Evolutionary conservation across 2,113 vertebrate genomes (phyloP), one percentile per base, ranked within the genome.

Genomic region (Psilopsiagon aurifrons): DNA sequence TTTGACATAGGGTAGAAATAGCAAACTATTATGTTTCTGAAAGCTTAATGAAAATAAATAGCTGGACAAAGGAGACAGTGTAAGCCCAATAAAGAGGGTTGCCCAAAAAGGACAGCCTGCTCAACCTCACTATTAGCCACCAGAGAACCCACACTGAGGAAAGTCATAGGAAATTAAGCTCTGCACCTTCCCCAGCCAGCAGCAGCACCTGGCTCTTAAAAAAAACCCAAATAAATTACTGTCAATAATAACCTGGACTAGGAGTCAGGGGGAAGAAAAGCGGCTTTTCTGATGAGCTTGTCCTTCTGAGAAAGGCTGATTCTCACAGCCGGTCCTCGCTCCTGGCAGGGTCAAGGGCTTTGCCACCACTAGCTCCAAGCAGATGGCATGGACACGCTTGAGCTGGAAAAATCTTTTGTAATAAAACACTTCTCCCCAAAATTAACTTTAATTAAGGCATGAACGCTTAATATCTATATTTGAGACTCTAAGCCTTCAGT

Each of bases 381-480:
- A 97, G 95, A 95, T 97, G 92, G 94, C 1, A 3, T 4, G 70
- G 93, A 86, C 88, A 94, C 8, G 86, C 92, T 87, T 90, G 94
- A 90, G 85, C 86, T 83, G 88, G 78, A 91, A 84, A 90, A 90
- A 91, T 57, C 83, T 89, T 88, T 41, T 43, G 57, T 85, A 85
- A 94, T 91, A 86, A 95, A 96, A 90, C 0, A 35, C 87, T 57
- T 96, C 92, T 95, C 85, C 88, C 88, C 93, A 77, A 97, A 97
- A 96, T 97, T 92, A 95, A 89, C 84, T 94, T 92, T 93, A 95
- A 96, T 97, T 96, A 90, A 90, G 86, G 87, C 63, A 7, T 11
- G 17, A 82, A 43, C 0, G 0, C 73, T 92, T 96, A 89, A 96
- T 94, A 86, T 90, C 94, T 94, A 44, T 87, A 52, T 87, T 84